Percentiles rank a stretch among this genome's conserved stretches.
Conservation (phyloP, 2,797 vertebrate species). For the Macropodus opercularis region DNA sequence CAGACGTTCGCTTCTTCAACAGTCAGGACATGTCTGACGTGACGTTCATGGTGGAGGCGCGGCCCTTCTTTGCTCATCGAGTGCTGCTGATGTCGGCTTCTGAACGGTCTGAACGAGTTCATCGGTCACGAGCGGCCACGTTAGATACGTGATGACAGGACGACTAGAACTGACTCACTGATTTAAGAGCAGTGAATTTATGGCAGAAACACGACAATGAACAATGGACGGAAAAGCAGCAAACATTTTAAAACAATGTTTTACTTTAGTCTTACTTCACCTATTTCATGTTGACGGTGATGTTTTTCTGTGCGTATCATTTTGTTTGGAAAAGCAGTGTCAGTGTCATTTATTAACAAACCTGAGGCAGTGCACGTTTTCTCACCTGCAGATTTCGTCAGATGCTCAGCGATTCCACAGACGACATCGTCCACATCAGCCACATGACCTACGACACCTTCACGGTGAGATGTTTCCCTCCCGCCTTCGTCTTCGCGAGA, state of each 20-base stretch:
- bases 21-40: slow-evolving; percentile 95
- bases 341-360: no score
- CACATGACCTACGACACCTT: slow-evolving; percentile 92
- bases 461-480: slow-evolving; percentile 76
- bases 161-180: no score
- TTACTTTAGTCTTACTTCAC: no score
- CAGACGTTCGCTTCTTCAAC: slow-evolving; percentile 94
- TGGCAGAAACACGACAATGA: no score
- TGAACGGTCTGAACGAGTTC: slow-evolving; percentile 81
- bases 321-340: no score
- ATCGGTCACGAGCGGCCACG: no score
- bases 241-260: no score
- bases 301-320: no score
- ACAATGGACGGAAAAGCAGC: no score
- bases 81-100: slow-evolving; percentile 95
- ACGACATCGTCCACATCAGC: slow-evolving; percentile 86
- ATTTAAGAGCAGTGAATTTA: no score
- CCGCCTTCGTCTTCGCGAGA: rapidly evolving
- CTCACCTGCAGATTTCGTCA: slow-evolving; percentile 84
- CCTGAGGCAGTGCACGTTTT: neutral
- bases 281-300: no score
- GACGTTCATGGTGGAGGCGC: slow-evolving; percentile 90
- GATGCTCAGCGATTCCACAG: slow-evolving; percentile 81
- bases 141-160: no score
- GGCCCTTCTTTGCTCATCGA: slow-evolving; percentile 89